These are phyloP conservation scores for Antedon mediterranea DNA, from an alignment of 53 echinoderm and acorn worm species.

Conservation along the genomic window DNA sequence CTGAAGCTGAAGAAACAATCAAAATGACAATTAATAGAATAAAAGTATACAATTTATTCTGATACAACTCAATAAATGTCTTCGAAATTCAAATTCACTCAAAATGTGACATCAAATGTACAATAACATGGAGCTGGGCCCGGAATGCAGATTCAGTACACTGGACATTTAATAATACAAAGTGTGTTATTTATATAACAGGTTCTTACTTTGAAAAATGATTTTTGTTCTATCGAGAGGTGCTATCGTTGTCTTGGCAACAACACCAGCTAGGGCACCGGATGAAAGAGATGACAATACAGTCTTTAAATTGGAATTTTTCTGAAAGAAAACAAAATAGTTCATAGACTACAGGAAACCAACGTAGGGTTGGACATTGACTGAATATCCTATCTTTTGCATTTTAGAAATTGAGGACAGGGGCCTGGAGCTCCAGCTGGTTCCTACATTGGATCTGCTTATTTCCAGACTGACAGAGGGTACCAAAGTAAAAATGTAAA, in stretches of 20 bases:
- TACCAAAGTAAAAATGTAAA: no score
- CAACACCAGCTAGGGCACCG: constrained; percentile 88
- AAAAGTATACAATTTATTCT: not conserved
- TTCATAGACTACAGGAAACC: not conserved
- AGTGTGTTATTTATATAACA: no score
- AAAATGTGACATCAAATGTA: no score
- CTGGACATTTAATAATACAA: no score
- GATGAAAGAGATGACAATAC: constrained; percentile 53
- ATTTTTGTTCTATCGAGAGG: constrained; percentile 94
- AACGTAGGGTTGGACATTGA: constrained; percentile 10
- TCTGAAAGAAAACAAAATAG: not conserved
- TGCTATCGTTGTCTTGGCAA: constrained; percentile 79
- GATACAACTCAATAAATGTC: no score
- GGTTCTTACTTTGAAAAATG: constrained; percentile 78
- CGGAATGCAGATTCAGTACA: no score
- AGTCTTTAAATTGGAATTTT: constrained; percentile 23
- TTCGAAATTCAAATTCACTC: no score
- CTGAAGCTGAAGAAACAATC: constrained; percentile 73
- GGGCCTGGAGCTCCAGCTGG: no score
- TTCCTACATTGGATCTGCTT: no score
- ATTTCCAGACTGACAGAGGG: no score
- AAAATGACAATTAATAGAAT: no score
- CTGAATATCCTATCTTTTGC: constrained; percentile 19
- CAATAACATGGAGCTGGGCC: no score
- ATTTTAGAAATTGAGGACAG: constrained; percentile 6